phyloP scores from a whole-genome alignment of 2,888 invertebrate genomes.

The Ceratothoa steindachneri region DNA sequence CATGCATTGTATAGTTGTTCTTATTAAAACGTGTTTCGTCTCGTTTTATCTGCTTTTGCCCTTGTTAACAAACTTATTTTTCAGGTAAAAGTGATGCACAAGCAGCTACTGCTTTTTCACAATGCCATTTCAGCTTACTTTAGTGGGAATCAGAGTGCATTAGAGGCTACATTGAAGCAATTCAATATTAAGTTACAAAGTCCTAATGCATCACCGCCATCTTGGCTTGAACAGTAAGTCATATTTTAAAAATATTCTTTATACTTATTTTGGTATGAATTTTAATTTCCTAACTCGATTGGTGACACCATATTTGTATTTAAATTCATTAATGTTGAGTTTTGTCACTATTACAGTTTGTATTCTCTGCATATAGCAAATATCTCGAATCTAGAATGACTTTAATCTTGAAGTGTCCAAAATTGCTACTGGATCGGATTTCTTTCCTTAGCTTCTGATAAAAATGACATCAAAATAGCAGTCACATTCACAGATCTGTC shows the following conservation, averaged over 20 bases:
- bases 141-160: conserved; percentile 87
- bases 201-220: conserved; percentile 70
- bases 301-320: background rate
- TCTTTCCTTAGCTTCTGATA: too few species aligned
- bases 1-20: background rate
- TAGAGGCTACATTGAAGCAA: conserved; percentile 90
- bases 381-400: too few species aligned
- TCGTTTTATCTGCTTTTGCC: background rate
- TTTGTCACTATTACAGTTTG: too few species aligned
- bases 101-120: conserved; percentile 89
- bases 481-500: too few species aligned
- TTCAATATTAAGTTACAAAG: conserved; percentile 87
- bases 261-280: background rate
- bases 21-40: background rate
- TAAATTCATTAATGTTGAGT: too few species aligned
- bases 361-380: too few species aligned
- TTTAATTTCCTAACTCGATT: background rate
- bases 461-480: too few species aligned
- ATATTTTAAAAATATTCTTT: too few species aligned
- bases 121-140: conserved; percentile 96
- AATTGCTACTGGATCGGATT: too few species aligned
- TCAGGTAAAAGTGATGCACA: conserved; percentile 98
- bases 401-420: too few species aligned
- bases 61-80: conserved; percentile 46
- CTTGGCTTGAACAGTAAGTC: conserved; percentile 66